These are phyloP conservation scores for Nowickia ferox DNA, from an alignment of 2,888 invertebrate genomes.

Conservation along the genomic window DNA sequence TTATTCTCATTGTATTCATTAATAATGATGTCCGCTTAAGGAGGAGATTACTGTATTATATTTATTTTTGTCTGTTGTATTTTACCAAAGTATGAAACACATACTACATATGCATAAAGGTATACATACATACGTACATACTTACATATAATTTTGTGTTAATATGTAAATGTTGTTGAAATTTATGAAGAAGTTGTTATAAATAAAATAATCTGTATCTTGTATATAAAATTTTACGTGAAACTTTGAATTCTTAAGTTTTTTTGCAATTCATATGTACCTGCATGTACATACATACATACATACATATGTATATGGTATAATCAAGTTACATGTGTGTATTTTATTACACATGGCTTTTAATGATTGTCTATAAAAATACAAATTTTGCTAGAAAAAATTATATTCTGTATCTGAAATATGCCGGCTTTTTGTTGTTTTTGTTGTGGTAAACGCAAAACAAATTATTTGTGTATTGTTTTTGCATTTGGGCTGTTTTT, in stretches of 20 bases:
- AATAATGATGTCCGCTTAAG: too few species aligned
- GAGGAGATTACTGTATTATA: too few species aligned
- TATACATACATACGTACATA: too few species aligned
- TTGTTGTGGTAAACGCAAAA: constrained; percentile 7
- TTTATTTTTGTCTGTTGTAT: too few species aligned
- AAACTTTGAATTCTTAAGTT: not conserved
- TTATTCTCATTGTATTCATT: too few species aligned
- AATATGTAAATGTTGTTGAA: too few species aligned
- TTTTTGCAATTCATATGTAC: not conserved
- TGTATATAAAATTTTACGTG: not conserved
- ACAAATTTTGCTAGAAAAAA: constrained; percentile 6
- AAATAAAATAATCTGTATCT: too few species aligned
- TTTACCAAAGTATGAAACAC: too few species aligned
- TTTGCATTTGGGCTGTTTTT: constrained; percentile 39
- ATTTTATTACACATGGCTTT: constrained; percentile 31
- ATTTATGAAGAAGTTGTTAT: too few species aligned
- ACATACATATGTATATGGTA: not conserved
- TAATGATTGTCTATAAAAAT: constrained; percentile 20
- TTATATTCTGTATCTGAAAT: constrained; percentile 36
- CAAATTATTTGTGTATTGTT: constrained; percentile 10
- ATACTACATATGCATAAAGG: too few species aligned
- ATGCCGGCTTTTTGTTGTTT: constrained; percentile 41
- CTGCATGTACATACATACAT: not conserved
- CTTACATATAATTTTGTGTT: too few species aligned
- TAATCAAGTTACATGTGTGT: not conserved